Percentiles rank a stretch among this genome's conserved stretches.
Conservation (phyloP, 2,797 vertebrate species). For the Sebastes cheni region DNA sequence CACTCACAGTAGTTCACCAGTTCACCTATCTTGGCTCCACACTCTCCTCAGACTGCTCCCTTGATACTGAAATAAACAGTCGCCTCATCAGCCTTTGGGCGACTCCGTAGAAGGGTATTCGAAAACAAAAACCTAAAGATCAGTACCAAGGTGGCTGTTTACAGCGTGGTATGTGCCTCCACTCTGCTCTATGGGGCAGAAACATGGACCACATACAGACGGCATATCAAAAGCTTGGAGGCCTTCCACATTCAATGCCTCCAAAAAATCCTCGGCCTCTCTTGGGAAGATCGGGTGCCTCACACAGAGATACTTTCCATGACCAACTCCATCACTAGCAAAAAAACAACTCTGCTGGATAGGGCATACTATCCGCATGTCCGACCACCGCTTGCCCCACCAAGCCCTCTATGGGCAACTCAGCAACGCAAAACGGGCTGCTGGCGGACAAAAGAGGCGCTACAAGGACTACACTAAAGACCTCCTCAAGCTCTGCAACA, state of each 20-base stretch:
- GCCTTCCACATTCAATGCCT: background rate
- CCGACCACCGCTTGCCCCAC: no score
- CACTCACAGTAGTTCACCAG: background rate
- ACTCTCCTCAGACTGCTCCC: background rate
- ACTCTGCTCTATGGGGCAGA: background rate
- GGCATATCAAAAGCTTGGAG: no score
- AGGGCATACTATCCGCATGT: no score
- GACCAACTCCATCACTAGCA: background rate
- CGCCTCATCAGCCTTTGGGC: background rate
- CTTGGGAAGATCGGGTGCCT: no score
- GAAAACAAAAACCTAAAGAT: background rate
- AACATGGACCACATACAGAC: background rate
- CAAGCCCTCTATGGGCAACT: no score
- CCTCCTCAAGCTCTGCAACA: background rate
- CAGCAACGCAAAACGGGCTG: no score
- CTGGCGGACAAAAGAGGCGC: no score
- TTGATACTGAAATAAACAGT: background rate
- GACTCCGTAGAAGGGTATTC: background rate
- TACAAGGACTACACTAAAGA: background rate
- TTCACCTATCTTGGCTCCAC: background rate
- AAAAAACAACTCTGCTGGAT: no score
- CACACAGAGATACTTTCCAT: no score
- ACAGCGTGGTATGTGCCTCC: background rate
- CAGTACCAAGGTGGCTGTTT: background rate
- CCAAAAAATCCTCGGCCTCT: no score